Evolutionary conservation across 2,113 vertebrate genomes (phyloP), one percentile per base, ranked within the genome.

Genomic region (Cephalopholis sonnerati): DNA sequence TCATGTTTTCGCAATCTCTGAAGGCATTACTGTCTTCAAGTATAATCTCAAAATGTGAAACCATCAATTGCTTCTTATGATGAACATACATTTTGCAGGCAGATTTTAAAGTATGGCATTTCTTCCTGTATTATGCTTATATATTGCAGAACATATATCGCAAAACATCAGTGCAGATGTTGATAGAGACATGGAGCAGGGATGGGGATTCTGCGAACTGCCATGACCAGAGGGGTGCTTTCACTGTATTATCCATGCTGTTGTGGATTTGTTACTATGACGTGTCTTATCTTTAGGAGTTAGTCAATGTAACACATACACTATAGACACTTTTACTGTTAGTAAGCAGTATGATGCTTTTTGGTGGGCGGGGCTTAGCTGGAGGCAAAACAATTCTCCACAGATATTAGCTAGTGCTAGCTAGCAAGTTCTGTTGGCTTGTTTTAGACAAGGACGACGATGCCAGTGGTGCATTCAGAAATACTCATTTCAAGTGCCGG

Each of bases 1-100:
- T 36, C 7, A n/a, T 53, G 16, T 20, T 62, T 59, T 74, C 16
- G 46, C 13, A 39, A 55, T 4, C 7, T 65, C 16, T 50, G 63
- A 86, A 58, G 16, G 22, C 24, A 15, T 15, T 39, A 48, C 27
- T 72, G 62, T 78, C 15, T 20, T 67, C 25, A 27, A 64, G 18
- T 10, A 77, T 65, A 1, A 12, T 68, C 22, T 50, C 1, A 72
- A 69, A 63, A 71, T 53, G 9, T 24, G 67, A 85, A 44, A 71
- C 29, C n/a, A 55, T 71, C 61, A 81, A 36, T 24, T 50, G 15
- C 5, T 32, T 24, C 15, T 18, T 16, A 15, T 63, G 77, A 62
- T 62, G 11, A 67, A 71, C 22, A 71, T 12, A 16, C 4, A 67
- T 16, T 18, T 54, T 46, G 57, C 17, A 51, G 25, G 25, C 6